A percentile compares a stretch with the other conserved stretches of the same genome.
phyloP scores from a whole-genome alignment of 1,140 invertebrate species.

The Scaptomyza hsui region DNA sequence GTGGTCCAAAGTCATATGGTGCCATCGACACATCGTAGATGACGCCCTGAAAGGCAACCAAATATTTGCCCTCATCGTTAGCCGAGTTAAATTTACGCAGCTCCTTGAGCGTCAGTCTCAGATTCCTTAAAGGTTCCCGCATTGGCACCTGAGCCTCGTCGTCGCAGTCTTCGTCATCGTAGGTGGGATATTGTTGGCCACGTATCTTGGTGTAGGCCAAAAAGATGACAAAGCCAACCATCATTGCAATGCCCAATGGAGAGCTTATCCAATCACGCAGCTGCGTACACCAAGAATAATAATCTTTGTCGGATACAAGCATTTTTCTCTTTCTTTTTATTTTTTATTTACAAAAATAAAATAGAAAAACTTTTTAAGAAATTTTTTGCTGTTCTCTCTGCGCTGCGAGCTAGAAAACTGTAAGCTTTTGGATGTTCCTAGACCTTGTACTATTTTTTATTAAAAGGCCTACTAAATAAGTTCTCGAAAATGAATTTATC shows the following conservation, averaged over 20 bases:
- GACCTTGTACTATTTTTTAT: background rate
- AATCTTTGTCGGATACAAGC: background rate
- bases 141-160: constrained; percentile 5
- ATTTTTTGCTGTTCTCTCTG: background rate
- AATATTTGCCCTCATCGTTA: constrained; percentile 14
- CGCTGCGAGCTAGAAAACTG: background rate
- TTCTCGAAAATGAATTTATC: too few species aligned
- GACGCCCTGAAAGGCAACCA: constrained; percentile 33
- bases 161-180: constrained; percentile 58
- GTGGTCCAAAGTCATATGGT: constrained; percentile 49
- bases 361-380: background rate
- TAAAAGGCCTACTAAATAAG: background rate
- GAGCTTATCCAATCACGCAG: constrained; percentile 41
- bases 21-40: constrained; percentile 57
- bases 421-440: background rate
- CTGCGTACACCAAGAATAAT: constrained; percentile 22
- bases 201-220: constrained; percentile 17
- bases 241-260: constrained; percentile 18
- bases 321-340: background rate
- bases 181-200: constrained; percentile 21
- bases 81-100: constrained; percentile 25
- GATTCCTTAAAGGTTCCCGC: constrained; percentile 14
- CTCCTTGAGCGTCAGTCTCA: background rate
- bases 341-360: background rate
- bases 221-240: constrained; percentile 35